Percentiles rank a stretch among this genome's conserved stretches.
These are phyloP conservation scores for Discoglossus pictus DNA, from an alignment of 2,797 vertebrate genomes.

Conservation along the genomic window DNA sequence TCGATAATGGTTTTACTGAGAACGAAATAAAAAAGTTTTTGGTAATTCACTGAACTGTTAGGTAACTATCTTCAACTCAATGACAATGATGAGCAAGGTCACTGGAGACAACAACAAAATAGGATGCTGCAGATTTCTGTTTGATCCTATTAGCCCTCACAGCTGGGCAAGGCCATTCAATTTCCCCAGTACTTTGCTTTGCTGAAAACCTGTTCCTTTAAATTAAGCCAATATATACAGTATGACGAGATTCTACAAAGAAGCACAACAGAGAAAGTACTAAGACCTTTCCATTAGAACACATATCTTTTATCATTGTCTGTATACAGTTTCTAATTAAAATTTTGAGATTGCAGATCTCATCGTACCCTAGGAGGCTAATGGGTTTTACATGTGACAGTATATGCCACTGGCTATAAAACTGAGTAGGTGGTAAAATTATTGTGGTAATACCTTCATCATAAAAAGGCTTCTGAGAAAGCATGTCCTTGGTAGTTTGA, in stretches of 20 bases:
- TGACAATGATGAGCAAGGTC: conserved; percentile 49
- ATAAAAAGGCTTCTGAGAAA: conserved; percentile 56
- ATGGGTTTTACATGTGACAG: conserved; percentile 51
- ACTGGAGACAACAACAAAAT: conserved; percentile 46
- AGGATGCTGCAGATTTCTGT: conserved; percentile 48
- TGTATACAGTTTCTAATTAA: conserved; percentile 58
- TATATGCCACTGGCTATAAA: conserved; percentile 51
- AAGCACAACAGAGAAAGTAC: conserved; percentile 41
- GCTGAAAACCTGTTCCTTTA: conserved; percentile 55
- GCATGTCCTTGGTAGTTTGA: conserved; percentile 44
- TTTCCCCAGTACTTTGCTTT: conserved; percentile 44
- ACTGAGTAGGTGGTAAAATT: conserved; percentile 45
- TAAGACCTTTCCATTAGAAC: conserved; percentile 52
- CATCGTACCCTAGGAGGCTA: conserved; percentile 47
- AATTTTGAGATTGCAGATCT: conserved; percentile 48
- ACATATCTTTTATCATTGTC: conserved; percentile 31
- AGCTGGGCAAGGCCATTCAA: conserved; percentile 47
- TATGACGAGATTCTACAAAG: conserved; percentile 32
- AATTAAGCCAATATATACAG: conserved; percentile 49
- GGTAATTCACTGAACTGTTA: conserved; percentile 46
- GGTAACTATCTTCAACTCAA: conserved; percentile 33
- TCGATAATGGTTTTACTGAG: conserved; percentile 3
- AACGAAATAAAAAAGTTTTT: conserved; percentile 19
- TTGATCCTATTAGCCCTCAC: conserved; percentile 52
- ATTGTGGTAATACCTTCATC: conserved; percentile 42